Conservation (phyloP, 1,140 invertebrate species). For the Hypsibius dujardini region DNA sequence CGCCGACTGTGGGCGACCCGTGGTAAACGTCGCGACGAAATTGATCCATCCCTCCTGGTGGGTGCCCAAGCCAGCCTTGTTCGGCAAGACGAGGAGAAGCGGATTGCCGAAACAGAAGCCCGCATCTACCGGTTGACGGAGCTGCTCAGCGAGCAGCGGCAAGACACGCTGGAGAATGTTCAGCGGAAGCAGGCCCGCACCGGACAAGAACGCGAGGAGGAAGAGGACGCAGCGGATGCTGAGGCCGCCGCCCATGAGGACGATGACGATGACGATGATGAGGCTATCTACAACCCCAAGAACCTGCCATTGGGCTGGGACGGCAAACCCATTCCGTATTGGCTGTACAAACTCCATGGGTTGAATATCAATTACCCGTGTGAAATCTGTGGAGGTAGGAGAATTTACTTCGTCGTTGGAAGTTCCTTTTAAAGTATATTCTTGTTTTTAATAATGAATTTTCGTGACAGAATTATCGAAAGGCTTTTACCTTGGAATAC, state of each 20-base stretch:
- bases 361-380: conserved; percentile 97
- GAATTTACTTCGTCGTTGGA: neutral
- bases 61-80: conserved; percentile 49
- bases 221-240: conserved; percentile 34
- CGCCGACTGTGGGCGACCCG: conserved; percentile 86
- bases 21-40: conserved; percentile 58
- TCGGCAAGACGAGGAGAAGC: conserved; percentile 39
- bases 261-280: conserved; percentile 60
- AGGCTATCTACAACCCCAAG: conserved; percentile 96
- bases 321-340: conserved; percentile 98
- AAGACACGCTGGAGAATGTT: conserved; percentile 89
- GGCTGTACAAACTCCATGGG: conserved; percentile 97
- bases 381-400: conserved; percentile 95
- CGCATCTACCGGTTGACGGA: conserved; percentile 53
- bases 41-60: conserved; percentile 74
- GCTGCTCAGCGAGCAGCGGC: conserved; percentile 46
- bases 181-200: conserved; percentile 92
- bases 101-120: conserved; percentile 62
- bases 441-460: too few species aligned
- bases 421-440: too few species aligned
- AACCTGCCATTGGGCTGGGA: conserved; percentile 98
- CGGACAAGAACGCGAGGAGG: conserved; percentile 59
- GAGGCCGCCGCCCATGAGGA: conserved; percentile 26
- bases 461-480: too few species aligned
- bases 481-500: too few species aligned